Conservation (phyloP, 2,888 invertebrate species). For the Cosmia pyralina region DNA sequence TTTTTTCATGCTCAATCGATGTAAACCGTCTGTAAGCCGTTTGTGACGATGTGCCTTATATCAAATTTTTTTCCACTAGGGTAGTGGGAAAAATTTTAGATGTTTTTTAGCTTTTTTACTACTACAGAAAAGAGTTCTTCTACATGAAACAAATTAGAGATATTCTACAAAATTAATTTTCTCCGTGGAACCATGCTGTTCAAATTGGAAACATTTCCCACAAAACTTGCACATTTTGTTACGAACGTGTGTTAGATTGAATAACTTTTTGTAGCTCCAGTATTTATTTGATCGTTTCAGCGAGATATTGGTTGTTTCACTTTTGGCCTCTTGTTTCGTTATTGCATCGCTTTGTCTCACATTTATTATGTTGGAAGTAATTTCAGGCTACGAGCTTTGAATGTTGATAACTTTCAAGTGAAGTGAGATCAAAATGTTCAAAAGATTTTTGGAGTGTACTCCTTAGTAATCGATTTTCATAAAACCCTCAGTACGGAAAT, state of each 20-base stretch:
- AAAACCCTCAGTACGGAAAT: too few species aligned
- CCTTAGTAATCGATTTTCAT: too few species aligned
- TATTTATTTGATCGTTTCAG: slow-evolving; percentile 59
- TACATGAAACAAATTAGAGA: slow-evolving; percentile 10
- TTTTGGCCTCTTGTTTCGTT: slow-evolving; percentile 46
- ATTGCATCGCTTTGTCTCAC: slow-evolving; percentile 46
- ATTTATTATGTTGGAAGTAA: slow-evolving; percentile 30
- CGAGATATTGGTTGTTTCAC: slow-evolving; percentile 55
- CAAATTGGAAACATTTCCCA: slow-evolving; percentile 45
- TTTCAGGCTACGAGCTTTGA: slow-evolving; percentile 15
- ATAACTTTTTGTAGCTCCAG: slow-evolving; percentile 55
- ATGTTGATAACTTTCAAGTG: slow-evolving; percentile 1
- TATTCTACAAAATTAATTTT: slow-evolving; percentile 36
- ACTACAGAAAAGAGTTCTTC: not conserved
- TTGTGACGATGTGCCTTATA: not conserved
- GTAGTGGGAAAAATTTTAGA: too few species aligned
- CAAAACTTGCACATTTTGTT: slow-evolving; percentile 54
- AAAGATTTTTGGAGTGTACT: not conserved
- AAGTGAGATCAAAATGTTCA: not conserved
- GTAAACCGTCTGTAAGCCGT: too few species aligned
- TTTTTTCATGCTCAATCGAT: not conserved
- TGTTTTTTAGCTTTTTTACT: too few species aligned
- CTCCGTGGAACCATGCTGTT: slow-evolving; percentile 27
- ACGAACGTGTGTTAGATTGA: slow-evolving; percentile 54
- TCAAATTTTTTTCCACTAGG: too few species aligned